Percentiles rank a stretch among this genome's conserved stretches.
phyloP scores from a whole-genome alignment of 1,140 invertebrate species.

The Lasioglossum albipes region DNA sequence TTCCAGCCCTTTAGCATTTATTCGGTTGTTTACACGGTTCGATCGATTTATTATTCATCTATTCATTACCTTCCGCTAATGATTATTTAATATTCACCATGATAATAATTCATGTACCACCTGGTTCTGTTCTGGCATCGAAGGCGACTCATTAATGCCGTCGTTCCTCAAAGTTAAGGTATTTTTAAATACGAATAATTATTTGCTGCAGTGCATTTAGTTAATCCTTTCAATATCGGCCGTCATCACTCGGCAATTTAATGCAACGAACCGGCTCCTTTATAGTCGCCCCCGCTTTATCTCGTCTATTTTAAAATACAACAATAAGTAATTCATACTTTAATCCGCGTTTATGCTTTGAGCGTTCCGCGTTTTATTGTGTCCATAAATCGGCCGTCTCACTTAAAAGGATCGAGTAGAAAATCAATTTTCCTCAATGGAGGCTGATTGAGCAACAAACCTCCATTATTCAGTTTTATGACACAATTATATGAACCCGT shows the following conservation, averaged over 20 bases:
- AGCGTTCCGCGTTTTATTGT: background rate
- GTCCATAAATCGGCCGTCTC: background rate
- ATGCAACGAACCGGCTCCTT: background rate
- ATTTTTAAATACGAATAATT: background rate
- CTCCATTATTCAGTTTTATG: background rate
- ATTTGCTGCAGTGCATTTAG: background rate
- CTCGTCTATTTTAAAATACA: background rate
- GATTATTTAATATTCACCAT: background rate
- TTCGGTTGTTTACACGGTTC: too few species aligned
- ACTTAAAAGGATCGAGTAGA: background rate
- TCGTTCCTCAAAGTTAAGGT: background rate
- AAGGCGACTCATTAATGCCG: background rate
- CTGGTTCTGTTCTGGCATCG: too few species aligned
- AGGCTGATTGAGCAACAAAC: background rate
- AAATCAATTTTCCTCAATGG: background rate
- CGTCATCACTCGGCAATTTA: background rate
- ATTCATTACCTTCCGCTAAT: background rate
- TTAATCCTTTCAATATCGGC: background rate
- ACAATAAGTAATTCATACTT: slow-evolving; percentile 4
- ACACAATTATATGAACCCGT: too few species aligned
- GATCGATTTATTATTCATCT: background rate
- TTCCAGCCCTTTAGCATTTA: too few species aligned
- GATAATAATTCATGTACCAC: background rate
- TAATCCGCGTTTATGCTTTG: background rate
- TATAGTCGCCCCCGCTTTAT: background rate